Percentiles rank a stretch among this genome's conserved stretches.
phyloP scores from a whole-genome alignment of 2,888 invertebrate species.

The Limnephilus rhombicus region DNA sequence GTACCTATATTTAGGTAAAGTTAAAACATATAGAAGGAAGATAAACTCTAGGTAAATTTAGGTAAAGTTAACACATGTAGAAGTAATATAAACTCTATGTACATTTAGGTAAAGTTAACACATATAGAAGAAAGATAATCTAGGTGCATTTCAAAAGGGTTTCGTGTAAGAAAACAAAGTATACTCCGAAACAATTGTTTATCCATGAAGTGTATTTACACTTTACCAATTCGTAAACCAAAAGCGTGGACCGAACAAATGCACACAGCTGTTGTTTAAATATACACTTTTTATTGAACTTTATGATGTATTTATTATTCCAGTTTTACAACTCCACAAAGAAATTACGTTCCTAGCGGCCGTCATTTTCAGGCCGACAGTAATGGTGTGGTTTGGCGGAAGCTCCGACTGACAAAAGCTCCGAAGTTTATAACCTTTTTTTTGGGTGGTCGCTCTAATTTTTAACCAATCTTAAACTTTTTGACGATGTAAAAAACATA shows the following conservation, averaged over 20 bases:
- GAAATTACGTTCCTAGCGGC: background rate
- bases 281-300: slow-evolving; percentile 50
- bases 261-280: slow-evolving; percentile 69
- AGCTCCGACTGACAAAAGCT: slow-evolving; percentile 5
- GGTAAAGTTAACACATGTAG: too few relatives aligned
- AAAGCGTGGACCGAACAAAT: slow-evolving; percentile 67
- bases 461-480: background rate
- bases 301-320: slow-evolving; percentile 47
- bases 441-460: slow-evolving; percentile 38
- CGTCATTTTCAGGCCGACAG: background rate
- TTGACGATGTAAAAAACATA: background rate
- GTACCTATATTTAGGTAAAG: too few relatives aligned
- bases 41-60: too few relatives aligned
- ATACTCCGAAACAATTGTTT: slow-evolving; percentile 68
- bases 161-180: slow-evolving; percentile 69
- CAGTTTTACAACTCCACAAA: slow-evolving; percentile 29
- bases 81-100: too few relatives aligned
- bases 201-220: slow-evolving; percentile 34
- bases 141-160: background rate
- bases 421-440: background rate
- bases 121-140: too few relatives aligned
- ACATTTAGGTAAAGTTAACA: too few relatives aligned
- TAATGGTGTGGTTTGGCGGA: slow-evolving; percentile 48
- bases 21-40: too few relatives aligned
- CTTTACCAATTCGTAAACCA: slow-evolving; percentile 40